Base-by-base conservation (phyloP, 2,888 invertebrate genomes). In the Mycalesis mineus region DNA sequence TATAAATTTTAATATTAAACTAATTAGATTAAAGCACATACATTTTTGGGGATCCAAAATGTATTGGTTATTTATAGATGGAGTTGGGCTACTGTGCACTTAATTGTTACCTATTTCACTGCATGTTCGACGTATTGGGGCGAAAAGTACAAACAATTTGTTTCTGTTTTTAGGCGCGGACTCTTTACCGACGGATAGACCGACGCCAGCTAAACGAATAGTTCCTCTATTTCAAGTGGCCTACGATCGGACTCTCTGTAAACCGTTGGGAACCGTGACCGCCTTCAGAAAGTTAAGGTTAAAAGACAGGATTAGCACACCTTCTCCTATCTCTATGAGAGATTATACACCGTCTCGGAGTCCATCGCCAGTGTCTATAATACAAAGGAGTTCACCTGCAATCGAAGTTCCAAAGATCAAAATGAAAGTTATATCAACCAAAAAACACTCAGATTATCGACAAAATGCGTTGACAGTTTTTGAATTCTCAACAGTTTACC, bases 221-320 rank as follows among this genome's bases (percentile, higher is more conserved):
- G 76, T 84, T 71, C 89, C 88, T 58, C 73, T 89, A 61, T 89
- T 89, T 70, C 88, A 88, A 82, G 88, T 89, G 60, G 77, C 76
- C 56, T 89, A 89, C 70, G 88, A 89, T 75, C 75, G 85, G 63
- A 86, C 74, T 61, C 72, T 88, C 7, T 88, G 88, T 81, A 86
- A 70, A 69, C 88, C 88, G 31, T 71, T 88, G 65, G 88, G 88
- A 37, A 87, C 88, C 0, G 65, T 88, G 54, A 62, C 74, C 54
- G 79, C 88, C 76, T 84, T 87, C 74, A 74, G 68, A 60, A 83
- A 77, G 70, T 65, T 84, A 28, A 69, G 66, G 53, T 69, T 67
- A 13, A 71, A 61, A 62, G 53, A 40, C 40, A 54, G 62, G 58
- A 42, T 59, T 50, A 62, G 55, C 50, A 61, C 57, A 54, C 59